A percentile compares a stretch with the other conserved stretches of the same genome.
phyloP scores from a whole-genome alignment of 2,888 invertebrate species.

The Thalpophila matura region DNA sequence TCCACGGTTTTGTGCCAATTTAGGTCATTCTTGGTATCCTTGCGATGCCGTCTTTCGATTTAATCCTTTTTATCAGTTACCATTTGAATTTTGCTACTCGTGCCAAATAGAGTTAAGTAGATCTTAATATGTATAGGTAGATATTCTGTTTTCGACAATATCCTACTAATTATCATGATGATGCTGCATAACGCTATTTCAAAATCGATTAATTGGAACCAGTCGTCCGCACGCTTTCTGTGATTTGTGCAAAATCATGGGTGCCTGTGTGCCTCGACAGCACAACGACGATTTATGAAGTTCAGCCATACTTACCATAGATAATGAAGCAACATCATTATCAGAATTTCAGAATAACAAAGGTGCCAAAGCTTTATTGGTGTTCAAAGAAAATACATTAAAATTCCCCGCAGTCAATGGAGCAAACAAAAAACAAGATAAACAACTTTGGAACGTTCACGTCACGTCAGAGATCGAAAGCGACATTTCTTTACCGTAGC shows the following conservation, averaged over 20 bases:
- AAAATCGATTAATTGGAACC: slow-evolving; percentile 27
- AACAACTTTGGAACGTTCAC: slow-evolving; percentile 70
- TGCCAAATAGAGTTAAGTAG: slow-evolving; percentile 28
- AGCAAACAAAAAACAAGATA: slow-evolving; percentile 68
- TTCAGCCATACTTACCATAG: not conserved
- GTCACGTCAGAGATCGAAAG: slow-evolving; percentile 74
- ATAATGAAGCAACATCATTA: slow-evolving; percentile 5
- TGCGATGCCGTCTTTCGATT: slow-evolving; percentile 38
- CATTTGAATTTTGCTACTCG: slow-evolving; percentile 35
- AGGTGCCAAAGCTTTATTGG: slow-evolving; percentile 23
- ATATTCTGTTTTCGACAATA: not conserved
- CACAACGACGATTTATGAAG: slow-evolving; percentile 19
- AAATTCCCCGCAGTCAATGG: slow-evolving; percentile 63
- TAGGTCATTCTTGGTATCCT: slow-evolving; percentile 43
- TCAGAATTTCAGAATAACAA: not conserved
- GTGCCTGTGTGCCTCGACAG: slow-evolving; percentile 4
- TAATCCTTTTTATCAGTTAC: slow-evolving; percentile 48
- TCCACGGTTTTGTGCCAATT: slow-evolving; percentile 46
- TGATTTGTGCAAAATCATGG: slow-evolving; percentile 42
- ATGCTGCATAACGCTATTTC: slow-evolving; percentile 11
- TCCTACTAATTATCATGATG: slow-evolving; percentile 8
- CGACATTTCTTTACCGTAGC: slow-evolving; percentile 71
- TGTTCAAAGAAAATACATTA: slow-evolving; percentile 55
- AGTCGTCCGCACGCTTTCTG: slow-evolving; percentile 26
- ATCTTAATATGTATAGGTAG: too few species aligned